Percentiles rank a stretch among this genome's conserved stretches.
Conservation (phyloP, 2,888 invertebrate genomes). For the Caenorhabditis auriculariae region DNA sequence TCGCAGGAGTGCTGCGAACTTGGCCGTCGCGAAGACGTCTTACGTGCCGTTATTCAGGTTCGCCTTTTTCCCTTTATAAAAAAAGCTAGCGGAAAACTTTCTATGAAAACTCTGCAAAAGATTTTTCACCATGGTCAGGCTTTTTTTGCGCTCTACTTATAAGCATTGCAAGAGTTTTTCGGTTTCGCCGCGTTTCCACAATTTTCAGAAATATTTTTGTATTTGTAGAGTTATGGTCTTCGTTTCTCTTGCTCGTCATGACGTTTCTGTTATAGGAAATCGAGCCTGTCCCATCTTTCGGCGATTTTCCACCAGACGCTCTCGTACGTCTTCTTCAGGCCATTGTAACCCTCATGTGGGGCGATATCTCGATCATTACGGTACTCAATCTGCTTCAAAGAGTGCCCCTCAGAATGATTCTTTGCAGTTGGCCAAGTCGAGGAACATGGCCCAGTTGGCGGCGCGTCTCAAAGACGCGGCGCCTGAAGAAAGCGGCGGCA, state of each 20-base stretch:
- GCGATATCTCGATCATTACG: constrained; percentile 62
- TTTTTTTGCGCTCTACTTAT: no score
- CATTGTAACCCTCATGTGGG: constrained; percentile 73
- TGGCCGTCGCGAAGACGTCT: constrained; percentile 56
- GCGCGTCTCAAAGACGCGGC: constrained; percentile 53
- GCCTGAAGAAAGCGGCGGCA: constrained; percentile 45
- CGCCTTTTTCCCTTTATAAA: no score
- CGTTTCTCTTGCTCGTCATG: no score
- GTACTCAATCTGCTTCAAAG: no score
- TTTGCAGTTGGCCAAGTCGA: constrained; percentile 46
- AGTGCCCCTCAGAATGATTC: neutral
- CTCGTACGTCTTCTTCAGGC: constrained; percentile 78
- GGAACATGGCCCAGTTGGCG: constrained; percentile 39
- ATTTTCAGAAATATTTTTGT: no score
- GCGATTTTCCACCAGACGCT: constrained; percentile 65
- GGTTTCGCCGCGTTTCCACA: no score
- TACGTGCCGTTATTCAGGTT: constrained; percentile 46
- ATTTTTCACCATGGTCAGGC: no score
- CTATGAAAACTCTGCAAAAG: no score
- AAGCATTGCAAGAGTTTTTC: no score
- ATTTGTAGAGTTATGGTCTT: no score
- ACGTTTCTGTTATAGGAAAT: constrained; percentile 13
- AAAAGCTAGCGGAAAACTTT: no score
- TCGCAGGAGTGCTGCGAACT: constrained; percentile 47
- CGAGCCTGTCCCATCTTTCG: constrained; percentile 31